A percentile compares a stretch with the other conserved stretches of the same genome.
These are phyloP conservation scores for Panagrolaimus sp. DNA, from an alignment of 1,140 invertebrate species.

Conservation along the genomic window DNA sequence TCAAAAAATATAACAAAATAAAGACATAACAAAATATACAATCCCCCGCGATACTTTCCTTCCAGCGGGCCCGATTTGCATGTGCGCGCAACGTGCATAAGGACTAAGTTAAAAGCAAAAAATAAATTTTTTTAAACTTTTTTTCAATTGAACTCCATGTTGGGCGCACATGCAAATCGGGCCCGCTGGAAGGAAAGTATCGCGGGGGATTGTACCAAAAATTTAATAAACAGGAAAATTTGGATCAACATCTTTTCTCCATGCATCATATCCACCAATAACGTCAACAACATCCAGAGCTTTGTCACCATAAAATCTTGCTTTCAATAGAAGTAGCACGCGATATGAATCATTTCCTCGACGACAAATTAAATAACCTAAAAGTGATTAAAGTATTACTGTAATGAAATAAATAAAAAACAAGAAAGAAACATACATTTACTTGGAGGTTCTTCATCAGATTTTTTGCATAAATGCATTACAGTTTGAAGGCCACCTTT, in stretches of 20 bases:
- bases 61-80: no score
- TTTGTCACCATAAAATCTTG: constrained; percentile 60
- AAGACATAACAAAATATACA: neutral
- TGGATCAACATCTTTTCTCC: constrained; percentile 71
- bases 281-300: constrained; percentile 69
- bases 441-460: constrained; percentile 45
- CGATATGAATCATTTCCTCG: constrained; percentile 88
- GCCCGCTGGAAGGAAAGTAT: no score
- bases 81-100: no score
- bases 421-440: constrained; percentile 43
- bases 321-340: constrained; percentile 68
- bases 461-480: constrained; percentile 61
- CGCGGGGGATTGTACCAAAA: no score
- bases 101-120: no score
- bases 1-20: neutral
- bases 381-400: constrained; percentile 16
- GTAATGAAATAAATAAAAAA: constrained; percentile 65
- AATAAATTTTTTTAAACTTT: no score
- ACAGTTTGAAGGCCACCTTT: constrained; percentile 64
- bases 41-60: no score
- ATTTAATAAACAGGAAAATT: constrained; percentile 75
- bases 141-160: no score
- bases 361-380: constrained; percentile 74
- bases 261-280: constrained; percentile 76
- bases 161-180: no score